These are phyloP conservation scores for Parauchenoglanis punctatus DNA, from an alignment of 2,797 vertebrate genomes.

Conservation along the genomic window DNA sequence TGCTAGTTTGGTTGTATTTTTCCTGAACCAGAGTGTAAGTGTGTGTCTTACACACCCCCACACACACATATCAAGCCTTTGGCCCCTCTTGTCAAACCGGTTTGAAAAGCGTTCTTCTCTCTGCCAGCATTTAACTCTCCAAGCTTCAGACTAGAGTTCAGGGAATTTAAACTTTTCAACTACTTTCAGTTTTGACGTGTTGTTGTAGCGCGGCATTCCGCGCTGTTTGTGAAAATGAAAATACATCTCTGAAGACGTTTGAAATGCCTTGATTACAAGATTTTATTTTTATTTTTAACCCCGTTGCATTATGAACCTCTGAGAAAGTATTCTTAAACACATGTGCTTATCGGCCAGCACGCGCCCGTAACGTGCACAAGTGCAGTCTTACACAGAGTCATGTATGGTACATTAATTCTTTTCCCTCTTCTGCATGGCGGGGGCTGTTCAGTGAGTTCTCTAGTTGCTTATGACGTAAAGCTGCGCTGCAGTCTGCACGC, in stretches of 20 bases:
- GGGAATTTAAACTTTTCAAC: constrained; percentile 37
- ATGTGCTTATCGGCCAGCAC: neutral
- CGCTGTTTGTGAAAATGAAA: neutral
- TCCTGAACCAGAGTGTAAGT: constrained; percentile 35
- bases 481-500: constrained; percentile 43
- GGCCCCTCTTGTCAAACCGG: constrained; percentile 61
- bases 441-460: constrained; percentile 50
- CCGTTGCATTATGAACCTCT: neutral
- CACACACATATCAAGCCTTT: constrained; percentile 48
- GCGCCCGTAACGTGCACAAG: neutral
- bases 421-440: constrained; percentile 27
- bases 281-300: neutral
- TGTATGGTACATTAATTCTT: constrained; percentile 23
- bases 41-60: constrained; percentile 48
- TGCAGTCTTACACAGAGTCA: constrained; percentile 15
- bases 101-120: constrained; percentile 53
- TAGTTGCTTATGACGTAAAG: constrained; percentile 51
- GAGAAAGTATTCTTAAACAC: constrained; percentile 1
- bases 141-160: constrained; percentile 42
- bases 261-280: neutral
- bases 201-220: neutral
- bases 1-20: constrained; percentile 47
- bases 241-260: neutral
- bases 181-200: constrained; percentile 21
- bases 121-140: constrained; percentile 53